Percentiles rank a stretch among this genome's conserved stretches.
phyloP scores from a whole-genome alignment of 1,140 invertebrate genomes.

The Oncopeltus fasciatus region DNA sequence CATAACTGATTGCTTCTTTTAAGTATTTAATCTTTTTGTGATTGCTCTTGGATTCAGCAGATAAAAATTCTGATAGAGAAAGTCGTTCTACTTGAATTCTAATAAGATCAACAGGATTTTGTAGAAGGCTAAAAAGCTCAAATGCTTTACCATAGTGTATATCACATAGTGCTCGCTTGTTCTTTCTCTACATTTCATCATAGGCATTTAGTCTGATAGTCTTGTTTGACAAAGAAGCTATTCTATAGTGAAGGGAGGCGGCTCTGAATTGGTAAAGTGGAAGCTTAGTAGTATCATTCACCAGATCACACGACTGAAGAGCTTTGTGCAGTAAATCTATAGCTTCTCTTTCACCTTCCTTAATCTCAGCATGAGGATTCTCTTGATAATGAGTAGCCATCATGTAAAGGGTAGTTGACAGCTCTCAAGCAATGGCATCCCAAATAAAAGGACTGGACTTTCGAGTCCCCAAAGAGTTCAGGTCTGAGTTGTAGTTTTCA shows the following conservation, averaged over 20 bases:
- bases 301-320: conserved; percentile 56
- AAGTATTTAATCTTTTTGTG: no score
- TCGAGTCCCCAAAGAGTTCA: conserved; percentile 41
- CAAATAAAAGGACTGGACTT: conserved; percentile 49
- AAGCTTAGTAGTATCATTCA: conserved; percentile 49
- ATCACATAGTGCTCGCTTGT: conserved; percentile 47
- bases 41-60: no score
- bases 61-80: conserved; percentile 46
- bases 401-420: conserved; percentile 65
- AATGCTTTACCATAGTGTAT: conserved; percentile 57
- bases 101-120: conserved; percentile 54
- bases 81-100: conserved; percentile 63
- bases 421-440: conserved; percentile 71
- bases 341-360: conserved; percentile 59
- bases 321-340: conserved; percentile 58
- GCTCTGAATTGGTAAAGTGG: conserved; percentile 67
- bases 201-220: conserved; percentile 42
- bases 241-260: conserved; percentile 59
- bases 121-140: conserved; percentile 46
- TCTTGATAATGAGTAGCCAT: conserved; percentile 68
- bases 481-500: conserved; percentile 47
- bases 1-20: no score
- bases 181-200: conserved; percentile 36
- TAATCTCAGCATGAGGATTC: conserved; percentile 32
- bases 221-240: conserved; percentile 63